Percentiles rank a stretch among this genome's conserved stretches.
Evolutionary conservation across 2,113 vertebrate species (phyloP).

Genomic region (Girardinichthys multiradiatus): DNA sequence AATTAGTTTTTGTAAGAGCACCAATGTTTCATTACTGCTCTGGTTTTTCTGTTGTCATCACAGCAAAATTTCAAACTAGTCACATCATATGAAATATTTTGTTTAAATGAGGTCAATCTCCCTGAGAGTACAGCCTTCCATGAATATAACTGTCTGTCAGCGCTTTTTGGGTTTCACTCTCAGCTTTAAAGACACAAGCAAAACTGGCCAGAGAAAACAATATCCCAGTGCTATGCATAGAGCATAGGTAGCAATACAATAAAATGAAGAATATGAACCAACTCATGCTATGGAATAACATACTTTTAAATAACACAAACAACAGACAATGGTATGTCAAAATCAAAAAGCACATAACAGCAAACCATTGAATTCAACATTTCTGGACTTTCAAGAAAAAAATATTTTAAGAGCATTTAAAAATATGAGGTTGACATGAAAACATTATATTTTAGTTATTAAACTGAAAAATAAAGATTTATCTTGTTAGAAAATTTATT

Average conservation of each 20-base stretch:
- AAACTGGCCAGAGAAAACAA: slow-evolving; percentile 61
- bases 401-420: accelerated
- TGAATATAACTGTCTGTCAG: slow-evolving; percentile 55
- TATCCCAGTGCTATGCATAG: slow-evolving; percentile 41
- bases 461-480: background rate
- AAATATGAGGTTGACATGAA: slow-evolving; percentile 3
- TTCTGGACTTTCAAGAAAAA: background rate
- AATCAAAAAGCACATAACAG: slow-evolving; percentile 36
- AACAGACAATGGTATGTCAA: slow-evolving; percentile 54
- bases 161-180: slow-evolving; percentile 59
- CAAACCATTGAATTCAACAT: slow-evolving; percentile 22
- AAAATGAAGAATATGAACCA: slow-evolving; percentile 56
- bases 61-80: slow-evolving; percentile 53
- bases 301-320: slow-evolving; percentile 74
- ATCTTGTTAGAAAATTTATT: too few species aligned
- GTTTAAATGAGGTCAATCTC: slow-evolving; percentile 65
- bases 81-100: slow-evolving; percentile 51
- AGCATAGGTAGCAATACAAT: slow-evolving; percentile 61
- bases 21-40: slow-evolving; percentile 6
- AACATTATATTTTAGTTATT: background rate
- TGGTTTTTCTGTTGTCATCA: slow-evolving; percentile 45
- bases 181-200: slow-evolving; percentile 55
- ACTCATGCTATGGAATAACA: slow-evolving; percentile 47
- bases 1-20: slow-evolving; percentile 18
- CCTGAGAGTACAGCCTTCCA: slow-evolving; percentile 72